phyloP scores from a whole-genome alignment of 2,113 vertebrate species.

The Cynocephalus volans region DNA sequence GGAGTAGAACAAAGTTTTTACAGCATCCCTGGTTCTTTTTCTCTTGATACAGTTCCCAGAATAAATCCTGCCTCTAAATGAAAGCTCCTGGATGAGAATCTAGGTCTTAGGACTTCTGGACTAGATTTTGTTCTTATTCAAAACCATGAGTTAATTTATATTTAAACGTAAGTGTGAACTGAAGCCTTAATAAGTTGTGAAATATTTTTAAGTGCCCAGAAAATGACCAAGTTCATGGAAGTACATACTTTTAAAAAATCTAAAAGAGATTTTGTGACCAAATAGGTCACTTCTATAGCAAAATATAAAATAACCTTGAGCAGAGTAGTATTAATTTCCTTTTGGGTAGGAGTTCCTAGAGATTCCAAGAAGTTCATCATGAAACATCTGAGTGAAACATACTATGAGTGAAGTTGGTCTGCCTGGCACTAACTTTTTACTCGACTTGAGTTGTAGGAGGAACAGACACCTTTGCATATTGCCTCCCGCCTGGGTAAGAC shows the following conservation, averaged over 20 bases:
- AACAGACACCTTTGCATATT: slow-evolving; percentile 98
- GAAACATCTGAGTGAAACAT: neutral
- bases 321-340: neutral
- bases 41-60: slow-evolving; percentile 64
- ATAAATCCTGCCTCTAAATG: neutral
- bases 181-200: neutral
- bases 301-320: neutral
- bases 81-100: slow-evolving; percentile 55
- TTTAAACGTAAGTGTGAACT: neutral
- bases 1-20: slow-evolving; percentile 8
- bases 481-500: slow-evolving; percentile 98
- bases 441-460: slow-evolving; percentile 93
- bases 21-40: neutral
- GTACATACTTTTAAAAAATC: neutral
- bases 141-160: neutral
- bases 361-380: neutral
- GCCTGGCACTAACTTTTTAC: slow-evolving; percentile 53
- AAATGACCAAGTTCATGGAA: neutral
- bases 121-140: slow-evolving; percentile 61
- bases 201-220: neutral
- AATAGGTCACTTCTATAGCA: neutral
- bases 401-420: neutral
- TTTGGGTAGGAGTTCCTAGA: neutral
- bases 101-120: slow-evolving; percentile 51
- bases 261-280: neutral